Conservation (phyloP, 92 coral and sea anemone genomes). For the Bergia sp. region DNA sequence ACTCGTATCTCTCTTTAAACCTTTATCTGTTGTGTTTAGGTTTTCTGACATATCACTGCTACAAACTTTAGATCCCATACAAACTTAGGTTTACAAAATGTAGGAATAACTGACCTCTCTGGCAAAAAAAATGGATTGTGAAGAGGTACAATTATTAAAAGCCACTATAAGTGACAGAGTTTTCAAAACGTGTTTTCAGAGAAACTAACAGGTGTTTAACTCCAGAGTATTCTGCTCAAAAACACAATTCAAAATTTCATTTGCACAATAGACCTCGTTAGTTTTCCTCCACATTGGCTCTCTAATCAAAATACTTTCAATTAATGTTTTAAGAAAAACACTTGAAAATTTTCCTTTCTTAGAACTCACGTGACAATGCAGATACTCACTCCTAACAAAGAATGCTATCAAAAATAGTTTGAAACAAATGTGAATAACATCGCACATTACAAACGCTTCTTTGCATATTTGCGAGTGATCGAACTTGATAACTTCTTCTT, state of each 20-base stretch:
- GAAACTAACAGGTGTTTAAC: background rate
- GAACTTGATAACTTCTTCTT: background rate
- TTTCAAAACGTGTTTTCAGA: background rate
- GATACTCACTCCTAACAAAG: background rate
- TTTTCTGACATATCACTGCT: background rate
- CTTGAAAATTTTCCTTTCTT: no score
- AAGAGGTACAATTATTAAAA: no score
- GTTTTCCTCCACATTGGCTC: no score
- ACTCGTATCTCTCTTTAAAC: background rate
- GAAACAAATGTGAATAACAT: background rate
- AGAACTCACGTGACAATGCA: background rate
- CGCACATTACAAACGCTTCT: background rate
- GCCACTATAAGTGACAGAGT: background rate
- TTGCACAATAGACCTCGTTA: no score
- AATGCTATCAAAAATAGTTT: no score
- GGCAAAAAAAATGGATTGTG: background rate
- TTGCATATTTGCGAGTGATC: background rate
- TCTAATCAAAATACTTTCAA: no score
- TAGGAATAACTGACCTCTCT: background rate
- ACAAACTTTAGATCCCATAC: background rate
- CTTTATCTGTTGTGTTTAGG: background rate
- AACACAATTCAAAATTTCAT: no score
- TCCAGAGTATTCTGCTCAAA: no score
- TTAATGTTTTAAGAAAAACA: background rate
- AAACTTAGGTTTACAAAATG: background rate